Evolutionary conservation across 1,140 invertebrate species (phyloP).

Genomic region (Drosophila kikkawai): DNA sequence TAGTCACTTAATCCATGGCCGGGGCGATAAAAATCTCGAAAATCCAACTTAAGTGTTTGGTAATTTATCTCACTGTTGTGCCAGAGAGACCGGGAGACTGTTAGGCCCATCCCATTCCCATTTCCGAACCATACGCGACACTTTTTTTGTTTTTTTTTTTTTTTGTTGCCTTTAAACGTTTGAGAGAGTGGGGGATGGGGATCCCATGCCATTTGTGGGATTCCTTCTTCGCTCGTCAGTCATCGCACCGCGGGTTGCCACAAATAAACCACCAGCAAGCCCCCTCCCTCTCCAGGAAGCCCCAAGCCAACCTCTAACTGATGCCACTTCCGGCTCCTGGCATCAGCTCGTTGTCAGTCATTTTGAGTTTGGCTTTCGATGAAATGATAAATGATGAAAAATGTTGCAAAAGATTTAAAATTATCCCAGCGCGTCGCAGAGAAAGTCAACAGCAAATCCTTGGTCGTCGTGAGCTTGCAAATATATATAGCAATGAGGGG

Average conservation of each 20-base stretch:
- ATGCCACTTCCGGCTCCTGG: constrained; percentile 34
- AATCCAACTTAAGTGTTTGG: constrained; percentile 85
- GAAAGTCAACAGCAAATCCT: constrained; percentile 72
- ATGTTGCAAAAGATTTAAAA: constrained; percentile 83
- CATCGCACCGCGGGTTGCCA: constrained; percentile 61
- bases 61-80: constrained; percentile 80
- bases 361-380: constrained; percentile 80
- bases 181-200: neutral
- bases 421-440: constrained; percentile 67
- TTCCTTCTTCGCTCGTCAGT: constrained; percentile 58
- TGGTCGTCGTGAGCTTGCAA: constrained; percentile 62
- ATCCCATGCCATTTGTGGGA: constrained; percentile 22
- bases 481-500: constrained; percentile 45
- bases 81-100: constrained; percentile 1
- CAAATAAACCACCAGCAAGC: constrained; percentile 55
- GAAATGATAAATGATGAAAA: constrained; percentile 85
- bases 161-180: constrained; percentile 60
- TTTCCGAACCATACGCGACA: constrained; percentile 58
- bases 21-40: constrained; percentile 84
- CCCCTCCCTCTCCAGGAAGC: neutral
- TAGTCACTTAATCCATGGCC: constrained; percentile 83
- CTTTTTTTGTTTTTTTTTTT: constrained; percentile 69
- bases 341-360: constrained; percentile 84
- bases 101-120: neutral
- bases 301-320: constrained; percentile 4